Evolutionary conservation across 2,797 vertebrate species (phyloP).

Genomic region (Thunnus albacares): DNA sequence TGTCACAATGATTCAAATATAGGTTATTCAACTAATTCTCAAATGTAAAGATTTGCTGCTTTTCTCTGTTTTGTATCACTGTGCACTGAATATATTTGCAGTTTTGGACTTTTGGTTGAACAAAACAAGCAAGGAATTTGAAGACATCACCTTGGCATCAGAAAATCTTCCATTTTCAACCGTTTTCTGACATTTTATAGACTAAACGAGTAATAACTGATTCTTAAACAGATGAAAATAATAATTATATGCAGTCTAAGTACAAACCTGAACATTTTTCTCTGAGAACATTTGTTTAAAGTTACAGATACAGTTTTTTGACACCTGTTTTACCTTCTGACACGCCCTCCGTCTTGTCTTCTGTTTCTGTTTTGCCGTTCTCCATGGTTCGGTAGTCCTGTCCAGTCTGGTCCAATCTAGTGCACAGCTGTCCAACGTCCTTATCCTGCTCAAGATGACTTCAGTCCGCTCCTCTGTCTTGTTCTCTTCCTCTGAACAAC

Average conservation of each 20-base stretch:
- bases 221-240: neutral
- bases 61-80: neutral
- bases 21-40: neutral
- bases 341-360: conserved; percentile 38
- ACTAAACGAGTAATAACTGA: neutral
- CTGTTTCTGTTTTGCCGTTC: conserved; percentile 45
- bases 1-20: too few relatives aligned
- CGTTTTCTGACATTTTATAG: neutral
- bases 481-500: conserved; percentile 48
- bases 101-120: neutral
- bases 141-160: neutral
- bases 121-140: too few relatives aligned
- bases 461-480: conserved; percentile 31
- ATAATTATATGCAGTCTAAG: neutral
- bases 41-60: neutral
- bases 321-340: conserved; percentile 64
- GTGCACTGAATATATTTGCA: neutral
- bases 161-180: neutral
- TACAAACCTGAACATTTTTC: neutral
- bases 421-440: conserved; percentile 18
- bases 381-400: conserved; percentile 66
- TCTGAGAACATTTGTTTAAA: neutral
- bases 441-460: conserved; percentile 34
- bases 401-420: neutral
- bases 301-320: neutral